Evolutionary conservation across 2,888 invertebrate genomes (phyloP), one percentile per base, ranked within the genome.

Genomic region (Aleiodes alternator): DNA sequence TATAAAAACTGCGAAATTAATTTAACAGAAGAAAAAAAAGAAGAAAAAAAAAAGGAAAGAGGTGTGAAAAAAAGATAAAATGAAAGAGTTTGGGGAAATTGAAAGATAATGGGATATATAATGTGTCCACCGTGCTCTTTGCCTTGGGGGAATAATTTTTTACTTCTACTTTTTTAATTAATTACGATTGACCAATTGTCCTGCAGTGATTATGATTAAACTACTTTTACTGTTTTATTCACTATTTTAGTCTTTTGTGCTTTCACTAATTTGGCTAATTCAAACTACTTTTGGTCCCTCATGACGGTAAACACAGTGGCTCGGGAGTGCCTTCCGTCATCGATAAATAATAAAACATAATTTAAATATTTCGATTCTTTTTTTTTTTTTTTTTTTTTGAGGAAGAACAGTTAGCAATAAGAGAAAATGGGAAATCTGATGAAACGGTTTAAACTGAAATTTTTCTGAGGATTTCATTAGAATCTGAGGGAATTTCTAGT

Each of bases 1-100:
- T 83, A 43, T 43, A 84, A 81, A 76, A 82, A 84, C 84, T 83
- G 85, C 83, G 83, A 83, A 84, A 83, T 79, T 74, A 84, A 84
- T 80, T 29, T 59, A 16, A 57, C 23, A n/a, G n/a, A 29, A 43
- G 80, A 78, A 81, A 84, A 82, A 82, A 80, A 84, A 79, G 77
- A 80, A 43, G 11, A 43, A 43, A 43, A 43, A 7, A 43, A 38
- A 8, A 8, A 38, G 38, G 11, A 43, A 11, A 53, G 48, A 68
- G 12, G 48, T 29, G 29, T 48, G 29, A 14, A 64, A 64, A 48
- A 7, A 4, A 34, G 34, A 3, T 34, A 6, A 23, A 23, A 34
- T 34, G 34, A 34, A 6, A 34, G 34, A 34, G 2, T 34, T 34
- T 6, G 34, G 34, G 6, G 34, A 12, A 57, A 68, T 50, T 8